Conservation (phyloP, 2,113 vertebrate species). For the Clinocottus analis region DNA sequence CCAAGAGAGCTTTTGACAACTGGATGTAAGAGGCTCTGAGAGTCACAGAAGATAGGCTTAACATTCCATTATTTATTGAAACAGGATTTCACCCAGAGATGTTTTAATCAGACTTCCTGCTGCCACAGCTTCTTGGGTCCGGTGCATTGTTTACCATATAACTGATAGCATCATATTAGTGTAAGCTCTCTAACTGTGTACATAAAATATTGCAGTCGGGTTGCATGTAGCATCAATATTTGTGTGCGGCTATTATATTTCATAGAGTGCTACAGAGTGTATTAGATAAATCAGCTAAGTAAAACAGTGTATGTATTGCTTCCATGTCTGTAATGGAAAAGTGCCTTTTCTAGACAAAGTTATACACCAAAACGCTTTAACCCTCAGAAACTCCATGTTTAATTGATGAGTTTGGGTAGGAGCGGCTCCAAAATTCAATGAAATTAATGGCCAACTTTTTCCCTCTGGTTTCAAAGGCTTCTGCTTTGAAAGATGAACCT, state of each 20-base stretch:
- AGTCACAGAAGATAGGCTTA: constrained; percentile 58
- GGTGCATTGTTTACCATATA: background rate
- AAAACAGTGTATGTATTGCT: constrained; percentile 17
- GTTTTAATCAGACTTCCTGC: constrained; percentile 46
- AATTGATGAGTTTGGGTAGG: constrained; percentile 68
- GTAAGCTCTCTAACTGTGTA: constrained; percentile 5
- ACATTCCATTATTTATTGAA: constrained; percentile 65
- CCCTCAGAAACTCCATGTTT: constrained; percentile 39
- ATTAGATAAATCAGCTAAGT: constrained; percentile 35
- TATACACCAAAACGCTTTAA: constrained; percentile 15
- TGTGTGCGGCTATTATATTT: constrained; percentile 8
- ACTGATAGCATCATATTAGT: background rate
- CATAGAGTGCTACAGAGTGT: constrained; percentile 7
- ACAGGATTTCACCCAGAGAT: constrained; percentile 54
- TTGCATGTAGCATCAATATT: background rate
- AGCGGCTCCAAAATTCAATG: constrained; percentile 53
- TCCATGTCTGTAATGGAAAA: constrained; percentile 30
- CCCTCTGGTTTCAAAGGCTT: constrained; percentile 60
- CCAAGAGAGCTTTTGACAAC: constrained; percentile 57
- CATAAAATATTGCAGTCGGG: background rate
- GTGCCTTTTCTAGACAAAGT: constrained; percentile 11
- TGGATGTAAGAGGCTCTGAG: constrained; percentile 49
- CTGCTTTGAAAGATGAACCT: constrained; percentile 76
- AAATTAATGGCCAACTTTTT: constrained; percentile 47
- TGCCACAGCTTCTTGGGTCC: constrained; percentile 14